phyloP scores from a whole-genome alignment of 2,888 invertebrate genomes.

The Pheosia gnoma region DNA sequence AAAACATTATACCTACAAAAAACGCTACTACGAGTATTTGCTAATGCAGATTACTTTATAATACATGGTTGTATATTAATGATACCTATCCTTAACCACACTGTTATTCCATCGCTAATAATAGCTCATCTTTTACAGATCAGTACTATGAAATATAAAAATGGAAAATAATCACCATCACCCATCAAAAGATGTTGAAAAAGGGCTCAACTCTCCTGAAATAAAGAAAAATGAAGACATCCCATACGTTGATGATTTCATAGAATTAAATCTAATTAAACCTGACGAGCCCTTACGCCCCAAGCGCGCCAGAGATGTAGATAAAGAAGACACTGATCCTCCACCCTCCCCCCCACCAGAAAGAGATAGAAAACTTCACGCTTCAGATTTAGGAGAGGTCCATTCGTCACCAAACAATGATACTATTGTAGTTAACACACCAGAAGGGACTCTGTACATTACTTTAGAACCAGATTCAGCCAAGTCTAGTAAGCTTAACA shows the following conservation, averaged over 20 bases:
- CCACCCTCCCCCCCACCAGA: conserved; percentile 16
- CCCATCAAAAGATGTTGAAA: conserved; percentile 53
- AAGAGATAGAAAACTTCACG: conserved; percentile 55
- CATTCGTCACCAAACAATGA: conserved; percentile 70
- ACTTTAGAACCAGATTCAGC: conserved; percentile 70
- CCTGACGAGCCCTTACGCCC: conserved; percentile 54
- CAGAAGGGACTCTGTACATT: conserved; percentile 77
- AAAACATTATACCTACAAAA: not conserved
- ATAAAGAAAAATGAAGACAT: conserved; percentile 50
- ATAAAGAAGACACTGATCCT: conserved; percentile 38
- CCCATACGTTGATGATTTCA: conserved; percentile 64
- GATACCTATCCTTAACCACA: not conserved
- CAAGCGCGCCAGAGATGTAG: conserved; percentile 47
- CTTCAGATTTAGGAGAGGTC: conserved; percentile 65
- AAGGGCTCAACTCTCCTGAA: conserved; percentile 74
- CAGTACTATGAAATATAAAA: conserved; percentile 63
- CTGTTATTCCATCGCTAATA: not conserved
- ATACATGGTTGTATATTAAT: too few relatives aligned
- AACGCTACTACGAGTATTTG: not conserved
- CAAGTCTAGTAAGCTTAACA: conserved; percentile 38
- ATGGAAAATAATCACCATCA: conserved; percentile 53
- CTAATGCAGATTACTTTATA: too few relatives aligned
- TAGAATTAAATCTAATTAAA: conserved; percentile 54
- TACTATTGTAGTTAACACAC: conserved; percentile 76
- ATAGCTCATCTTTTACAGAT: conserved; percentile 50